These are phyloP conservation scores for Idaea straminata DNA, from an alignment of 2,888 invertebrate genomes.

Conservation along the genomic window DNA sequence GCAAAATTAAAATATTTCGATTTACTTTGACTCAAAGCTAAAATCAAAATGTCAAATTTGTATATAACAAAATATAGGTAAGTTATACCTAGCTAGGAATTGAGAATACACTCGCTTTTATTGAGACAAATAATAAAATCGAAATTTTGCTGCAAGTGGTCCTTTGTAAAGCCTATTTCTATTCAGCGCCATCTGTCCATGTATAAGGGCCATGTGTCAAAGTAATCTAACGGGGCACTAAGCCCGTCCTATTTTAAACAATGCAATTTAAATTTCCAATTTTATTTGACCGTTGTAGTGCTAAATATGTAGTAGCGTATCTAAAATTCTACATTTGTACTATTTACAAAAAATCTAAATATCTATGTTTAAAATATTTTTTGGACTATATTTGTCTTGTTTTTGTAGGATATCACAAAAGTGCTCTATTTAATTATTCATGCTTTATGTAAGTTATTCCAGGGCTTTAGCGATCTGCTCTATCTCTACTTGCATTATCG, in stretches of 20 bases:
- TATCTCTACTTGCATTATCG: no score
- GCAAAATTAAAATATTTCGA: no score
- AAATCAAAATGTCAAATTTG: no score
- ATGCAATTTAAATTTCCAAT: not conserved
- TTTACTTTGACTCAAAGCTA: no score
- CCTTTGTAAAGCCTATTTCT: no score
- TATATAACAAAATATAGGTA: no score
- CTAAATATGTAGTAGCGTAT: not conserved
- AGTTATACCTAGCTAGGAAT: no score
- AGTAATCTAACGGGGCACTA: not conserved
- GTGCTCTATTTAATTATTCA: not conserved
- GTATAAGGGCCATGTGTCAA: not conserved
- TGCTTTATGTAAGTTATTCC: not conserved
- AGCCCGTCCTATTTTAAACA: not conserved
- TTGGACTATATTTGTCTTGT: not conserved
- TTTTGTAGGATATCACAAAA: not conserved
- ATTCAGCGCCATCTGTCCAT: not conserved
- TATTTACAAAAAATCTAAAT: not conserved
- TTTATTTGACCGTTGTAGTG: slow-evolving; percentile 1
- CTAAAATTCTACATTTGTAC: not conserved
- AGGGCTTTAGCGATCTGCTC: no score
- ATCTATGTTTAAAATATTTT: not conserved
- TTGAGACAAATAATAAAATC: no score
- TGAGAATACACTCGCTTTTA: no score
- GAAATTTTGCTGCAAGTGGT: no score